phyloP scores from a whole-genome alignment of 2,113 vertebrate species.

The Notothenia rossii region DNA sequence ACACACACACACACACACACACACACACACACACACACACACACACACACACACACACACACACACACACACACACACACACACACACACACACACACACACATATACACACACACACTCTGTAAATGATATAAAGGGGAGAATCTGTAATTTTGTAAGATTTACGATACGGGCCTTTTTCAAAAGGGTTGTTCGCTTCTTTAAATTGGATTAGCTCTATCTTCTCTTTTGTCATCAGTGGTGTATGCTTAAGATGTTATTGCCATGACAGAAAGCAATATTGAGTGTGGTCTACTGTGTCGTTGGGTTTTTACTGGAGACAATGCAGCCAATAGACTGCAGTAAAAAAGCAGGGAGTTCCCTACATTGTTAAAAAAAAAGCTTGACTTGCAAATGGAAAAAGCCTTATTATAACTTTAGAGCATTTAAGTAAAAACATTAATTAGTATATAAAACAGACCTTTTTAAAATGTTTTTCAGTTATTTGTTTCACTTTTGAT shows the following conservation, averaged over 20 bases:
- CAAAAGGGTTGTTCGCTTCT: conserved; percentile 37
- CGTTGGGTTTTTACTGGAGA: conserved; percentile 39
- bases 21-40: neutral
- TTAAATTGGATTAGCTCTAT: conserved; percentile 48
- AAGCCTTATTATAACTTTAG: neutral
- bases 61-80: conserved; percentile 1
- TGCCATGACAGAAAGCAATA: conserved; percentile 60
- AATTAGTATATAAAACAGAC: neutral
- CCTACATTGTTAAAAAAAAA: neutral
- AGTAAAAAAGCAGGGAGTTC: conserved; percentile 13
- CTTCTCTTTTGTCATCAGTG: conserved; percentile 42
- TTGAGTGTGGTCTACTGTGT: conserved; percentile 30
- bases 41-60: conserved; percentile 1
- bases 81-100: neutral
- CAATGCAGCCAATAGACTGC: neutral
- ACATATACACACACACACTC: conserved; percentile 18
- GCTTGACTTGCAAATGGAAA: conserved; percentile 13
- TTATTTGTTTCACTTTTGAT: too few species aligned
- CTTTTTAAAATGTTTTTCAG: too few species aligned
- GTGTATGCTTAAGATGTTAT: conserved; percentile 38
- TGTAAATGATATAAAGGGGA: conserved; percentile 24
- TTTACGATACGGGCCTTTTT: conserved; percentile 47
- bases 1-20: conserved; percentile 1
- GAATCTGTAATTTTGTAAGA: conserved; percentile 51
- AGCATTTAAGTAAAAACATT: neutral